phyloP scores from a whole-genome alignment of 2,888 invertebrate genomes.

The Alsophila aescularia region DNA sequence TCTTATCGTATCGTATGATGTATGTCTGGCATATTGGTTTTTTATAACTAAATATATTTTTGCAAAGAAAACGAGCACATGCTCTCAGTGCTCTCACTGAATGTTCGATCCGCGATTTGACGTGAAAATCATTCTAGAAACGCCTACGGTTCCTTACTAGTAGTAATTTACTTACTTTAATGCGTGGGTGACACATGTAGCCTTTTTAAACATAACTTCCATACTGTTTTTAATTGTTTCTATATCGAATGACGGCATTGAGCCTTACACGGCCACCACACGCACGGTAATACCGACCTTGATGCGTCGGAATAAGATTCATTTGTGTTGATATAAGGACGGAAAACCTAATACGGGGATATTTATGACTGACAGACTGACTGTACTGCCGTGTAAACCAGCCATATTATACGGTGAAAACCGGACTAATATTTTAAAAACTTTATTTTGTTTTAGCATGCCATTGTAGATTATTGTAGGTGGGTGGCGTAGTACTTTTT shows the following conservation, averaged over 20 bases:
- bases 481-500: neutral
- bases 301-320: slow-evolving; percentile 24
- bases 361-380: slow-evolving; percentile 17
- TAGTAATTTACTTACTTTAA: neutral
- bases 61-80: too few relatives aligned
- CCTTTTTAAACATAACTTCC: slow-evolving; percentile 1
- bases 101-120: too few relatives aligned
- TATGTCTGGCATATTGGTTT: too few relatives aligned
- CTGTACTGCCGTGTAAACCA: slow-evolving; percentile 10
- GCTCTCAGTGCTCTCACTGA: too few relatives aligned
- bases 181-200: neutral
- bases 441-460: neutral
- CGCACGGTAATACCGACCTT: slow-evolving; percentile 27
- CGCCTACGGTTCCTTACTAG: neutral
- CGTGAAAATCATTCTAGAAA: too few relatives aligned
- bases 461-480: neutral
- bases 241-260: slow-evolving; percentile 28
- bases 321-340: slow-evolving; percentile 23
- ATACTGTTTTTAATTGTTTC: slow-evolving; percentile 11
- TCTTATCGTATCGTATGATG: too few relatives aligned
- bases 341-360: slow-evolving; percentile 26
- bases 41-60: too few relatives aligned
- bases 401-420: slow-evolving; percentile 1
- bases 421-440: neutral
- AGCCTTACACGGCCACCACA: slow-evolving; percentile 25